These are phyloP conservation scores for Gorsachius magnificus DNA, from an alignment of 2,797 vertebrate species.

Conservation along the genomic window DNA sequence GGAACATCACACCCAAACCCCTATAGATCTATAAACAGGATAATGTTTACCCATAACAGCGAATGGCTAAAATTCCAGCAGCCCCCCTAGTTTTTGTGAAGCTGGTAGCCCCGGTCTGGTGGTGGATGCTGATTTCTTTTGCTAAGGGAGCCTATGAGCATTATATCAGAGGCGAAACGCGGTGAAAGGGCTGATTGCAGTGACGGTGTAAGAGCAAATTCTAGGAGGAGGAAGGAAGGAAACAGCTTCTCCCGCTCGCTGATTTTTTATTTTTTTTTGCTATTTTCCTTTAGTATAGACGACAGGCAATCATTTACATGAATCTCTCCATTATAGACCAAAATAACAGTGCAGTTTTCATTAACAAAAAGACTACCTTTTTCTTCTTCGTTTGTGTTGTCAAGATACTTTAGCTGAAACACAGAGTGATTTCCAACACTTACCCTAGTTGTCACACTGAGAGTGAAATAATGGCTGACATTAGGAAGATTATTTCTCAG, in stretches of 20 bases:
- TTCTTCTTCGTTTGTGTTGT: constrained; percentile 73
- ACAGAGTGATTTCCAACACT: constrained; percentile 72
- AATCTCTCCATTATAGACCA: constrained; percentile 70
- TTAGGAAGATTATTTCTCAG: constrained; percentile 76
- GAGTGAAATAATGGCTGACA: constrained; percentile 76
- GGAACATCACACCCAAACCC: not conserved
- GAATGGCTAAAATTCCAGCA: not conserved
- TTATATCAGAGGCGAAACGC: not conserved
- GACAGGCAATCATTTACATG: constrained; percentile 74
- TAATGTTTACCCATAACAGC: not conserved
- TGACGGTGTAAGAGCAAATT: constrained; percentile 22
- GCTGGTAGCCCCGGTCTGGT: not conserved
- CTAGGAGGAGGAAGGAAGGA: not conserved
- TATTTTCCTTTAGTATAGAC: constrained; percentile 51
- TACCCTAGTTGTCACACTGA: constrained; percentile 75
- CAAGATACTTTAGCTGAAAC: constrained; percentile 75
- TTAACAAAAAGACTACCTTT: constrained; percentile 73
- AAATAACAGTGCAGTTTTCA: constrained; percentile 74
- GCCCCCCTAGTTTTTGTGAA: not conserved
- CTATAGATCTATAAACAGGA: not conserved
- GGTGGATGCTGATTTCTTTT: not conserved
- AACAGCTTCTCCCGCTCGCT: not conserved
- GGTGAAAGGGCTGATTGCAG: not conserved
- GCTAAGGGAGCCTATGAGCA: not conserved
- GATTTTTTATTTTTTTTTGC: not conserved